Evolutionary conservation across 2,888 invertebrate species (phyloP).

Genomic region (Rhaphigaster nebulosa): DNA sequence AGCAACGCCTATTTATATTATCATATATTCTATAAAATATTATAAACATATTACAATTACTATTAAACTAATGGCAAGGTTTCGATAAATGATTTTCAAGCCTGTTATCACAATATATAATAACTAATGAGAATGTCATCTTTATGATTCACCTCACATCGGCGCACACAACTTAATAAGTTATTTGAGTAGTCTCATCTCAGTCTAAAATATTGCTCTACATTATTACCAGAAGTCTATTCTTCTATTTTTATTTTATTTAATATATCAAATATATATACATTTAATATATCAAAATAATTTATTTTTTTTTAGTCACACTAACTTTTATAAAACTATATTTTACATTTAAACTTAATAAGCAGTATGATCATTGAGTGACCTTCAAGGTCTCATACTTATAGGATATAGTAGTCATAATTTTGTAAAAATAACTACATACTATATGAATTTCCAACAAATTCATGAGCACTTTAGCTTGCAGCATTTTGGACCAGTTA

Average conservation of each 20-base stretch:
- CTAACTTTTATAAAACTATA: neutral
- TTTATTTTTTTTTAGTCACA: conserved; percentile 25
- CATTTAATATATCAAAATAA: conserved; percentile 13
- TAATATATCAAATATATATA: neutral
- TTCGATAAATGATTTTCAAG: conserved; percentile 20
- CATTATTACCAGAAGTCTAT: neutral
- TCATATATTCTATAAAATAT: conserved; percentile 1
- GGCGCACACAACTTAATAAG: neutral
- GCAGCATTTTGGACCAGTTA: neutral
- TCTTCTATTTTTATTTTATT: neutral
- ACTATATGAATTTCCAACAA: neutral
- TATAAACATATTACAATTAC: neutral
- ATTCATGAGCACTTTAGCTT: neutral
- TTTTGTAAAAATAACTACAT: neutral
- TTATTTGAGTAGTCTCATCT: neutral
- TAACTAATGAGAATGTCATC: neutral
- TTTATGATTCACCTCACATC: neutral
- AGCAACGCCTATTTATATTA: neutral
- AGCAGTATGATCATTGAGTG: neutral
- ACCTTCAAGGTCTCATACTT: neutral
- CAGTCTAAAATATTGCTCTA: conserved; percentile 34
- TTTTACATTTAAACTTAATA: conserved; percentile 2
- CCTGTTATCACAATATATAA: conserved; percentile 37
- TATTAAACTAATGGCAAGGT: conserved; percentile 35
- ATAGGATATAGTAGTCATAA: neutral